Base-by-base conservation (phyloP, 2,797 vertebrate genomes). In the Anas acuta region DNA sequence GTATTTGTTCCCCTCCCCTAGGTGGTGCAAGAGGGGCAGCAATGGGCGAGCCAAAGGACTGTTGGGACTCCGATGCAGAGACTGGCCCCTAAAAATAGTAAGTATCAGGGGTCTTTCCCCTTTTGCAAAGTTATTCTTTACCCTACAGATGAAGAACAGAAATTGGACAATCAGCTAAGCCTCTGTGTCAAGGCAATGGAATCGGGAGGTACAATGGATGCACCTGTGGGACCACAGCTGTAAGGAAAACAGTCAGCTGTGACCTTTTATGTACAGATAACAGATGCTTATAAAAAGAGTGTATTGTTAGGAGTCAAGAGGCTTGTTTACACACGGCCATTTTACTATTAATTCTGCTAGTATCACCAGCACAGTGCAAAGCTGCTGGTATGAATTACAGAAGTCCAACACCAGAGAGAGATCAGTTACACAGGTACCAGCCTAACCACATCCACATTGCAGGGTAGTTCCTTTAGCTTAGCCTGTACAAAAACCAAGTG, bases 281-380 rank as follows among this genome's bases (percentile, higher is more conserved):
- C 35, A 33, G 37, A 83, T 6, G 43, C 12, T 54, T 32, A 57
- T 28, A 73, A 83, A 83, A 76, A 28, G 69, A 17, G 10, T 25
- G 11, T 41, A 13, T 75, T 72, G 32, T 26, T 60, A 6, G 49
- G 62, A 51, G 57, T 13, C 11, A 28, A 0, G 11, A 26, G 6
- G 35, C 60, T 77, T 37, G 43, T 28, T 69, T 47, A 19, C 10
- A 19, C 8, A 2, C 0, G 1, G 25, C 35, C 5, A 6, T 11
- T 43, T 25, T 11, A 30, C 41, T 51, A 71, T 15, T 65, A 75
- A n/a, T 72, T 82, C 60, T 78, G 64, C n/a, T 11, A 30, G 30
- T 23, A 33, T 60, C 58, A 32, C 22, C 1, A 7, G 7, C 2
- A 26, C 56, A 22, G 35, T 20, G 6, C 41, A 61, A 57, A 30